phyloP scores from a whole-genome alignment of 2,797 vertebrate species.

The Furcifer pardalis region DNA sequence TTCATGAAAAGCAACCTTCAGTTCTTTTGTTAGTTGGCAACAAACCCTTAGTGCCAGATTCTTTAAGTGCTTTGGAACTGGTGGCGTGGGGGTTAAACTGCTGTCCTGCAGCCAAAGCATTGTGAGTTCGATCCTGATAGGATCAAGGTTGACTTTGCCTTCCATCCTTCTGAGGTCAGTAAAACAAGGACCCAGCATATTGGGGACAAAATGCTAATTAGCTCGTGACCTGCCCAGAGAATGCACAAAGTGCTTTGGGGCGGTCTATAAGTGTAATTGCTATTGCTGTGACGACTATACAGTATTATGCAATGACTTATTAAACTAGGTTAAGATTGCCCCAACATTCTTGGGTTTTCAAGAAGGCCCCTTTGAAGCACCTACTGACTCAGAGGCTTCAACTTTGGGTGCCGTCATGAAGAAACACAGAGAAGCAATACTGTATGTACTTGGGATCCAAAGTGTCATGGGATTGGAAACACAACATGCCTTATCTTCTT shows the following conservation, averaged over 20 bases:
- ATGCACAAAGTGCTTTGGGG: no score
- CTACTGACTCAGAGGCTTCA: neutral
- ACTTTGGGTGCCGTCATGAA: neutral
- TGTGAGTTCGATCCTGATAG: no score
- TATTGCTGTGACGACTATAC: no score
- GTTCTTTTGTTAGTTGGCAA: neutral
- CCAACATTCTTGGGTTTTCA: neutral
- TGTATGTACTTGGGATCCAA: neutral
- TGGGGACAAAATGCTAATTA: no score
- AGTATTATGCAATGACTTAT: neutral
- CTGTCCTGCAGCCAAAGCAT: no score
- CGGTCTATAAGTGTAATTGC: no score
- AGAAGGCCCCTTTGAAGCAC: neutral
- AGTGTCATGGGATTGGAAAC: neutral
- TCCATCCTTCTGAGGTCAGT: no score
- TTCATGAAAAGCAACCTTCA: slow-evolving; percentile 1
- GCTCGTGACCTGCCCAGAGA: no score
- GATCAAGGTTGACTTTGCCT: no score
- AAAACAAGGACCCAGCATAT: no score
- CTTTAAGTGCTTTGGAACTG: neutral
- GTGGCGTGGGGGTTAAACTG: no score
- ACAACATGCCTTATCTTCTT: neutral
- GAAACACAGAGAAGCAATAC: neutral
- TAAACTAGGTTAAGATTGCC: neutral
- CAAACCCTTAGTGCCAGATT: neutral